Conservation (phyloP, 2,888 invertebrate genomes). For the Microplitis manilae region DNA sequence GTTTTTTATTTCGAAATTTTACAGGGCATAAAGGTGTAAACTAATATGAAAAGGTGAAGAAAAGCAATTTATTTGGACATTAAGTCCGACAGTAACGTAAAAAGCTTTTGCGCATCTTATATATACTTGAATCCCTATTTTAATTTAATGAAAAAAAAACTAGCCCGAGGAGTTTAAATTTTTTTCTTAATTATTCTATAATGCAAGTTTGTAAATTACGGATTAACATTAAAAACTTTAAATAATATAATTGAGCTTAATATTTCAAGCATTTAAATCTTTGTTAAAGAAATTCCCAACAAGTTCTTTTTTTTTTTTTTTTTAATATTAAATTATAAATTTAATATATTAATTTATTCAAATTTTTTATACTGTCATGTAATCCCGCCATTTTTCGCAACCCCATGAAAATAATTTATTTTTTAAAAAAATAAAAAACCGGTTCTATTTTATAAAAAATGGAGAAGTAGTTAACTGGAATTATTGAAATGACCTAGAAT, state of each 20-base stretch:
- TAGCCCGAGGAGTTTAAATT: background rate
- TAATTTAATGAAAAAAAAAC: background rate
- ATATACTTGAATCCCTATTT: background rate
- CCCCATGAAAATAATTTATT: too few relatives aligned
- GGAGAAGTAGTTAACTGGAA: too few relatives aligned
- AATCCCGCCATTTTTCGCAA: too few relatives aligned
- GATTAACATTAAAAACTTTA: background rate
- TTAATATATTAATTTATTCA: background rate
- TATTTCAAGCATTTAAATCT: background rate
- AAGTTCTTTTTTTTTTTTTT: background rate
- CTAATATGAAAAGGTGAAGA: background rate
- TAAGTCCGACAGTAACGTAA: conserved; percentile 49
- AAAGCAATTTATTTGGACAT: conserved; percentile 49
- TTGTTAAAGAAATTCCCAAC: background rate
- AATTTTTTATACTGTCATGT: too few relatives aligned
- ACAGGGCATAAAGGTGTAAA: background rate
- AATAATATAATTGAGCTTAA: background rate
- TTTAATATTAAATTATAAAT: background rate
- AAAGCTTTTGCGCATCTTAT: conserved; percentile 49
- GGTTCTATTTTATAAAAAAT: too few relatives aligned
- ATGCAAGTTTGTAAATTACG: background rate
- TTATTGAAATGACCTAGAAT: too few relatives aligned
- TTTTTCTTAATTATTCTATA: background rate
- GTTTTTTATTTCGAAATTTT: too few relatives aligned
- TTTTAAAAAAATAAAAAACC: too few relatives aligned